phyloP scores from a whole-genome alignment of 2,797 vertebrate genomes.

The Acrossocheilus fasciatus region DNA sequence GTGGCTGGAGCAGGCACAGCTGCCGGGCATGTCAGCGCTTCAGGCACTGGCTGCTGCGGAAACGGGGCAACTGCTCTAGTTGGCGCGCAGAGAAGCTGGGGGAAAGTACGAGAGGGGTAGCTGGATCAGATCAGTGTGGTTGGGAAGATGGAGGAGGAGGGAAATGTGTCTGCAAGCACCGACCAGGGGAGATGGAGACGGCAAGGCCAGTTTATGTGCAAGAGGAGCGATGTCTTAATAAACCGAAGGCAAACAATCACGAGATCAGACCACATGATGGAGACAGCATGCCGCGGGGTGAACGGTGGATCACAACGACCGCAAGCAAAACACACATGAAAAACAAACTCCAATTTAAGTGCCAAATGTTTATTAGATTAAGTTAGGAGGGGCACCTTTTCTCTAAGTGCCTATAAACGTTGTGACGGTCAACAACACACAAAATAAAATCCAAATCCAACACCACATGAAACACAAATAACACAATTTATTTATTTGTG shows the following conservation, averaged over 20 bases:
- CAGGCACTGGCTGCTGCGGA: conserved; percentile 74
- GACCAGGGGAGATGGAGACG: conserved; percentile 82
- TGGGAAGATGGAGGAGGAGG: conserved; percentile 74
- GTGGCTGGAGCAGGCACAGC: conserved; percentile 66
- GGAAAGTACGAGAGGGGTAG: conserved; percentile 71
- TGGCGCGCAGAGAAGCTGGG: conserved; percentile 75
- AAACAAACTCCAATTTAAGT: conserved; percentile 2
- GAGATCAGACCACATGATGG: conserved; percentile 20
- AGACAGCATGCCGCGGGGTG: conserved; percentile 29
- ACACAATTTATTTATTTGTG: not conserved
- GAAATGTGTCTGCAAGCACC: conserved; percentile 75
- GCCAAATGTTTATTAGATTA: conserved; percentile 17
- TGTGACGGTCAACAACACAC: not conserved
- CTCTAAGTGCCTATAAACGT: conserved; percentile 17
- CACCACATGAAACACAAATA: conserved; percentile 32
- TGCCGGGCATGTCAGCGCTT: conserved; percentile 71
- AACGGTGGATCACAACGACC: conserved; percentile 18
- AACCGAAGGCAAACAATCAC: conserved; percentile 39
- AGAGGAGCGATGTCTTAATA: conserved; percentile 36
- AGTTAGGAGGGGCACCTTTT: not conserved
- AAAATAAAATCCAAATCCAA: not conserved
- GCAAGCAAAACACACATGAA: conserved; percentile 26
- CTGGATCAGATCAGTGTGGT: conserved; percentile 76
- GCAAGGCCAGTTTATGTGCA: conserved; percentile 71
- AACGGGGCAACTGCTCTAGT: conserved; percentile 77